A percentile compares a stretch with the other conserved stretches of the same genome.
Conservation (phyloP, 2,797 vertebrate species). For the Trematomus bernacchii region DNA sequence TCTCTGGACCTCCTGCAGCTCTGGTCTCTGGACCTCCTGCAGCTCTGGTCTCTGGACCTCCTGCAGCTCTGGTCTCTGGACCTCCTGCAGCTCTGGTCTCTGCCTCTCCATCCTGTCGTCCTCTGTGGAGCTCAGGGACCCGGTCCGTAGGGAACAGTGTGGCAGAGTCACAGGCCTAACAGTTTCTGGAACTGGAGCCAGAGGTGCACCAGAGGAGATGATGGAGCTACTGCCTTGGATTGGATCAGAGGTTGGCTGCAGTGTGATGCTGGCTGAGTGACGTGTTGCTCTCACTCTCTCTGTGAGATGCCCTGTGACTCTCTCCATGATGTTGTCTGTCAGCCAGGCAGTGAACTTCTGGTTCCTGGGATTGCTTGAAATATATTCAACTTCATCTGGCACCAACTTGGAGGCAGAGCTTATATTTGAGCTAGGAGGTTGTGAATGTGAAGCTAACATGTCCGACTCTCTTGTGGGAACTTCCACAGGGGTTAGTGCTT, state of each 20-base stretch:
- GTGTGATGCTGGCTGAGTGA: not conserved
- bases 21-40: slow-evolving; percentile 58
- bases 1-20: not conserved
- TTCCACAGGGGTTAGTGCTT: slow-evolving; percentile 18
- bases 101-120: slow-evolving; percentile 51
- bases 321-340: slow-evolving; percentile 54
- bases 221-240: not conserved
- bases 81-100: slow-evolving; percentile 60
- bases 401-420: not conserved
- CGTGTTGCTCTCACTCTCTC: slow-evolving; percentile 26
- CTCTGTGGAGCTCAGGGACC: slow-evolving; percentile 11
- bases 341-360: slow-evolving; percentile 31
- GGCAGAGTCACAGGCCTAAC: slow-evolving; percentile 1
- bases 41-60: slow-evolving; percentile 43
- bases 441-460: not conserved
- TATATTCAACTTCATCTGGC: not conserved
- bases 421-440: not conserved
- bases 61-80: slow-evolving; percentile 12
- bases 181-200: not conserved
- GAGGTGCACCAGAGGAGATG: not conserved
- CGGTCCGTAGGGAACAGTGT: not conserved
- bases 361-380: not conserved
- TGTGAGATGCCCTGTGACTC: slow-evolving; percentile 49
- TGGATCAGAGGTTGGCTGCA: slow-evolving; percentile 3
- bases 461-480: slow-evolving; percentile 16